phyloP scores from a whole-genome alignment of 2,888 invertebrate species.

The Dasysyrphus tricinctus region DNA sequence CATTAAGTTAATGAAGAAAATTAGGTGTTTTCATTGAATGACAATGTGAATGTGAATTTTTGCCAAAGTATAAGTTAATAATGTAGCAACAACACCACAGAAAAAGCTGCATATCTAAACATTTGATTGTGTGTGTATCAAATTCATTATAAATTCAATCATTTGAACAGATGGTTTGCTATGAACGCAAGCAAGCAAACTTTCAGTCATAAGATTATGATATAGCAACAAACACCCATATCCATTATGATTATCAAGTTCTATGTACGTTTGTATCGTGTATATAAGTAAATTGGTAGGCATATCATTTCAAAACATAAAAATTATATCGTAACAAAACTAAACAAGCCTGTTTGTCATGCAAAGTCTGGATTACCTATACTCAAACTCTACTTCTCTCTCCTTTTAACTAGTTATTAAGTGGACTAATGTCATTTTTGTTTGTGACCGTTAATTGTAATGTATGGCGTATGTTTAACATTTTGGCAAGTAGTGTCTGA shows the following conservation, averaged over 20 bases:
- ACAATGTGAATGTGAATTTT: neutral
- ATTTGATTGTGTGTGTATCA: neutral
- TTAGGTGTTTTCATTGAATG: neutral
- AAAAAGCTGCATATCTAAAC: neutral
- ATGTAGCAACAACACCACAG: neutral
- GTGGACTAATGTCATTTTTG: neutral
- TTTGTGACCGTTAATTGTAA: constrained; percentile 56
- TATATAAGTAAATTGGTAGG: neutral
- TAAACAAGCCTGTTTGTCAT: constrained; percentile 2
- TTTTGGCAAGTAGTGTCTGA: constrained; percentile 54
- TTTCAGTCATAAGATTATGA: constrained; percentile 47
- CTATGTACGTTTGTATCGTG: neutral
- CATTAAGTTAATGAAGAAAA: constrained; percentile 11
- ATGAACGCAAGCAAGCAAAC: constrained; percentile 18
- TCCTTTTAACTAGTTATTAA: neutral
- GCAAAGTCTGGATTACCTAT: constrained; percentile 30
- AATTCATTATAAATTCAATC: constrained; percentile 38
- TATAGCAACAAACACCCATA: too few relatives aligned
- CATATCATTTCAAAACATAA: constrained; percentile 13
- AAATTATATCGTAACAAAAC: neutral
- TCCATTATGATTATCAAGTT: neutral
- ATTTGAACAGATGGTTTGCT: constrained; percentile 64
- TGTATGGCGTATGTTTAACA: constrained; percentile 66
- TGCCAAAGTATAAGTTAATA: constrained; percentile 3
- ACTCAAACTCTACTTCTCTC: constrained; percentile 6